Percentiles rank a stretch among this genome's conserved stretches.
Evolutionary conservation across 2,888 invertebrate species (phyloP).

Genomic region (Steinernema scapterisci): DNA sequence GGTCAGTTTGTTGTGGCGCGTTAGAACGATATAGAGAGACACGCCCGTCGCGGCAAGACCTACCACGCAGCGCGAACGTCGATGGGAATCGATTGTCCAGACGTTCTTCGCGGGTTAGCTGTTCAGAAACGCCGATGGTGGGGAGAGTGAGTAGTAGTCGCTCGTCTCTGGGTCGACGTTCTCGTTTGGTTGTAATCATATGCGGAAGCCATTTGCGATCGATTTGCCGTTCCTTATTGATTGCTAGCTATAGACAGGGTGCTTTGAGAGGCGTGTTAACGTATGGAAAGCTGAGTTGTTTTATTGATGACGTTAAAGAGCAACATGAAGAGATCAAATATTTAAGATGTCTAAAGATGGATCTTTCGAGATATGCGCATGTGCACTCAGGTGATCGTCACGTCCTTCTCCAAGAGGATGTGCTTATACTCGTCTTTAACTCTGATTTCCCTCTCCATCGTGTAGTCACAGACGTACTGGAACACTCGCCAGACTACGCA

Average conservation of each 20-base stretch:
- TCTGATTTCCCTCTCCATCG: not conserved
- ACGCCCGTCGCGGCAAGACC: constrained; percentile 32
- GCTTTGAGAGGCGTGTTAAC: too few species aligned
- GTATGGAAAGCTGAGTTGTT: too few species aligned
- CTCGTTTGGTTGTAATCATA: too few species aligned
- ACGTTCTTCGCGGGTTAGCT: too few species aligned
- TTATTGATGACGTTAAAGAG: not conserved
- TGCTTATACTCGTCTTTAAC: constrained; percentile 3
- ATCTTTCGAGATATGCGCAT: too few species aligned
- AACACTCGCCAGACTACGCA: constrained; percentile 48
- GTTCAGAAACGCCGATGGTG: too few species aligned
- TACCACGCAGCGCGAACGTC: constrained; percentile 32
- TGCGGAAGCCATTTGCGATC: too few species aligned
- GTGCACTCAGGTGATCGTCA: not conserved
- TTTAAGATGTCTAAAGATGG: not conserved
- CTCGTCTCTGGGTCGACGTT: too few species aligned
- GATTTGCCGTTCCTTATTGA: too few species aligned
- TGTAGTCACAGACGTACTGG: constrained; percentile 32
- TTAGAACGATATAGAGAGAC: constrained; percentile 31
- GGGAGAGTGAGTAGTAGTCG: too few species aligned
- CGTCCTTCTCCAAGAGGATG: not conserved
- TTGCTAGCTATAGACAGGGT: too few species aligned
- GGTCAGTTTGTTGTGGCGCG: constrained; percentile 33
- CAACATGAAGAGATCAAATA: not conserved
- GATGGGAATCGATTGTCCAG: constrained; percentile 24